Evolutionary conservation across 2,797 vertebrate species (phyloP).

Genomic region (Galagoides demidoff): DNA sequence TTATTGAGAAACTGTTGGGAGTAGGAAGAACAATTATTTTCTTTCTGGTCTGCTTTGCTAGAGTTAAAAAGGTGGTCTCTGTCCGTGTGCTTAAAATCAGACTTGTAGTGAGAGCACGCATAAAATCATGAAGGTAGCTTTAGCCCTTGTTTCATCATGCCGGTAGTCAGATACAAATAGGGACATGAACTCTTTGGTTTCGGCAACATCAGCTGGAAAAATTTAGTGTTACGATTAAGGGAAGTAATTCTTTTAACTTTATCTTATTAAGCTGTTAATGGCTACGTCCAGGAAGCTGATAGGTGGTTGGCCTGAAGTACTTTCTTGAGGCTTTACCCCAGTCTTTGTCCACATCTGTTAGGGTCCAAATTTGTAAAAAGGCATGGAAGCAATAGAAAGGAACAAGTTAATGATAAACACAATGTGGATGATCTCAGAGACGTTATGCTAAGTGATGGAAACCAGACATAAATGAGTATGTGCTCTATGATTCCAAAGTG

Average conservation of each 20-base stretch:
- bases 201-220: not conserved
- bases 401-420: not conserved
- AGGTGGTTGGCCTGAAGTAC: not conserved
- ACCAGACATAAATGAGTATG: not conserved
- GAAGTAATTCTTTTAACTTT: not conserved
- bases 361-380: not conserved
- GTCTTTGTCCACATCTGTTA: not conserved
- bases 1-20: not conserved
- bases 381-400: not conserved
- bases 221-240: not conserved
- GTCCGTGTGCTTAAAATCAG: not conserved
- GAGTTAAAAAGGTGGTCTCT: constrained; percentile 7
- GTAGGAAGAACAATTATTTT: not conserved
- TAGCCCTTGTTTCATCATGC: not conserved
- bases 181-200: constrained; percentile 4
- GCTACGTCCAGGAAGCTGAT: not conserved
- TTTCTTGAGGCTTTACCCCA: not conserved
- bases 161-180: not conserved
- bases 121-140: not conserved
- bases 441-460: constrained; percentile 8
- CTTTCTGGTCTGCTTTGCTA: not conserved
- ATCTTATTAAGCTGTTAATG: not conserved
- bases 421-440: not conserved
- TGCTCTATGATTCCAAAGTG: not conserved
- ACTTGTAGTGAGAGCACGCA: not conserved